Evolutionary conservation across 1,140 invertebrate genomes (phyloP), one percentile per base, ranked within the genome.

Genomic region (Phocides pigmalion): DNA sequence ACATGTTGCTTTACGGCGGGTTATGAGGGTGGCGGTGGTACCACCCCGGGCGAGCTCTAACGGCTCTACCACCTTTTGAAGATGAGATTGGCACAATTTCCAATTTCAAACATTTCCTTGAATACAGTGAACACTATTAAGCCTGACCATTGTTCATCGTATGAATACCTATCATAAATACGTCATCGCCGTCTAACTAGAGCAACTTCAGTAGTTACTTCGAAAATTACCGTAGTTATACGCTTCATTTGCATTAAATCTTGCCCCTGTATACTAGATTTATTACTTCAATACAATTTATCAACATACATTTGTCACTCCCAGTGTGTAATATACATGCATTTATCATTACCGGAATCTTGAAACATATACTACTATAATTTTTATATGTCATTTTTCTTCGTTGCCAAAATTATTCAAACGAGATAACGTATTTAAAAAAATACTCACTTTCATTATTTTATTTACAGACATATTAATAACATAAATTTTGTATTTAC

Each of bases 161-260:
- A 58, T 58, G 53, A 42, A 58, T 44, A 28, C 53, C 19, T 28
- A 44, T 58, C 53, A 42, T 58, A 58, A 58, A 58, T 25, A 58
- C 22, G 32, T 44, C 39, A 58, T 58, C 20, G 9, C 20, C 53
- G 22, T 50, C 22, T 25, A 9, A 56, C 39, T 5, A 4, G 25
- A 28, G 14, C 39, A 42, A 42, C 53, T 25, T 15, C 19, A 39
- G 12, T 8, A 22, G 37, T 54, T 25, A 44, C 19, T 17, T 25
- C 41, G 53, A 44, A 58, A 58, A 58, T 58, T 44, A 58, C 39
- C 44, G 53, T 58, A 44, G 39, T 58, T 58, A 35, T 44, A 44
- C 51, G 39, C 14, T 58, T 58, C 39, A 44, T 28, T 58, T 44
- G 39, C 53, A 56, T 56, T 56, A 56, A 56, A 44, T 44, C 53